phyloP scores from a whole-genome alignment of 1,140 invertebrate species.

The Drosophila kurseongensis region DNA sequence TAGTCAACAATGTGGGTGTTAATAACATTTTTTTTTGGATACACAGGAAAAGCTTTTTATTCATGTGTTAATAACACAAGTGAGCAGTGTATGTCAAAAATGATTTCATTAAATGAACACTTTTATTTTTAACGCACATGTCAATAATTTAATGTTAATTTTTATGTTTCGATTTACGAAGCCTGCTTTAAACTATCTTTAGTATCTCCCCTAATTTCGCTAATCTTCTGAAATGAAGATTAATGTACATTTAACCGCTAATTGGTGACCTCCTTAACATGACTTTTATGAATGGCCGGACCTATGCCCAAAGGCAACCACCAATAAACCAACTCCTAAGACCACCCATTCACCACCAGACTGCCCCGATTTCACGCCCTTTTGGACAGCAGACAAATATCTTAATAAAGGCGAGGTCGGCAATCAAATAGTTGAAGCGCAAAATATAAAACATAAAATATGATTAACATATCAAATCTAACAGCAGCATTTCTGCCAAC shows the following conservation, averaged over 20 bases:
- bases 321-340: neutral
- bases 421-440: slow-evolving; percentile 71
- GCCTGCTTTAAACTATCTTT: too few species aligned
- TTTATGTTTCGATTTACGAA: too few species aligned
- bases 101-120: too few species aligned
- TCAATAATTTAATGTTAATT: too few species aligned
- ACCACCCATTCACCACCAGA: slow-evolving; percentile 6
- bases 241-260: slow-evolving; percentile 30
- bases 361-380: slow-evolving; percentile 43
- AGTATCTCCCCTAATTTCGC: too few species aligned
- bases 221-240: slow-evolving; percentile 8
- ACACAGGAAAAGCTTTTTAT: too few species aligned
- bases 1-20: too few species aligned
- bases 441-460: slow-evolving; percentile 78
- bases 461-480: slow-evolving; percentile 72
- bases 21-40: too few species aligned
- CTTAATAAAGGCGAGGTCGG: slow-evolving; percentile 35
- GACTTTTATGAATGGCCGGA: slow-evolving; percentile 1
- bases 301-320: neutral
- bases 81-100: too few species aligned
- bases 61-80: too few species aligned
- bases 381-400: slow-evolving; percentile 62
- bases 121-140: too few species aligned
- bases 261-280: slow-evolving; percentile 30
- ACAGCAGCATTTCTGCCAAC: slow-evolving; percentile 31